Conservation (phyloP, 1,140 invertebrate genomes). For the Rhopalosiphum padi region DNA sequence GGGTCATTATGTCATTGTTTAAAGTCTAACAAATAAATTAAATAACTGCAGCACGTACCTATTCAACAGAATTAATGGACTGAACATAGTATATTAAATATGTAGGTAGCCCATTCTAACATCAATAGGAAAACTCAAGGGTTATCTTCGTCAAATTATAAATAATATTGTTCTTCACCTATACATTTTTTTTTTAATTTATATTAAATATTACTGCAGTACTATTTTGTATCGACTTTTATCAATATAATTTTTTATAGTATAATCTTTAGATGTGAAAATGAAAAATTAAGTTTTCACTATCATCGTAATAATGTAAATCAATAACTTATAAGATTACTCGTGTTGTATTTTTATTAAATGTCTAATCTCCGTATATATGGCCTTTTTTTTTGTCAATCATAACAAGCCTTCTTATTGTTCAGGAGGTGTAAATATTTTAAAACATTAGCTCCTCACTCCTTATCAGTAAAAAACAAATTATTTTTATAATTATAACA, state of each 20-base stretch:
- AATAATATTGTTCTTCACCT: background rate
- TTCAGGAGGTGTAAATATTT: background rate
- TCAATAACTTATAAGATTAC: background rate
- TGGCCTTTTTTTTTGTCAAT: background rate
- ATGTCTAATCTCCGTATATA: fast-evolving
- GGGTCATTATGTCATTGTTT: constrained; percentile 21
- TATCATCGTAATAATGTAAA: background rate
- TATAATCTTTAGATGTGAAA: background rate
- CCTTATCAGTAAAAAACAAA: too few species aligned
- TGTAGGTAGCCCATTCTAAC: background rate
- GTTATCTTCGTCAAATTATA: background rate
- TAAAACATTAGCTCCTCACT: background rate
- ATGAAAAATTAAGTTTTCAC: background rate
- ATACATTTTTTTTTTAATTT: background rate
- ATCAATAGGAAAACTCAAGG: background rate
- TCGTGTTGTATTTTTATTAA: background rate
- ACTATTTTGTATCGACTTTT: background rate
- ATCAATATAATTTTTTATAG: background rate
- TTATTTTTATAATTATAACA: too few species aligned
- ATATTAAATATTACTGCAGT: background rate
- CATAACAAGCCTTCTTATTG: background rate
- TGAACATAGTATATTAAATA: background rate
- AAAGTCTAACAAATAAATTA: constrained; percentile 10
- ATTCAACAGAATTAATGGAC: constrained; percentile 10
- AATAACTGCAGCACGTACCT: background rate